These are phyloP conservation scores for Plebejus anna DNA, from an alignment of 2,888 invertebrate species.

Conservation along the genomic window DNA sequence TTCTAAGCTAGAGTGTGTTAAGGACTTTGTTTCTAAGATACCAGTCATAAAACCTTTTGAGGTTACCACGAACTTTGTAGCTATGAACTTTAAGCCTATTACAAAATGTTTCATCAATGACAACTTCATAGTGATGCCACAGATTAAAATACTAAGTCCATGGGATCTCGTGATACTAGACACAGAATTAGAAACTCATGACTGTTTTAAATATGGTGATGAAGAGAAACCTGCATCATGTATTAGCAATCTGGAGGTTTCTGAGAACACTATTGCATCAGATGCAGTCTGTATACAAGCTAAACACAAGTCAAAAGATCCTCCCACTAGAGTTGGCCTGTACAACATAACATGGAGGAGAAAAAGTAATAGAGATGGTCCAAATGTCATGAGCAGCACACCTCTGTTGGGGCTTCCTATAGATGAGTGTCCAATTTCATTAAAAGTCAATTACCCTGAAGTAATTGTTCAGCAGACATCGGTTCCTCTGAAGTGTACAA, in stretches of 20 bases:
- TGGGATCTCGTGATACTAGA: conserved; percentile 84
- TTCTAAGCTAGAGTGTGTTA: conserved; percentile 74
- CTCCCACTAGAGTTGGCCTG: conserved; percentile 63
- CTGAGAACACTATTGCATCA: conserved; percentile 64
- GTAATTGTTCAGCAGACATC: conserved; percentile 87
- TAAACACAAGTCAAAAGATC: conserved; percentile 65
- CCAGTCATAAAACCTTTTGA: conserved; percentile 86
- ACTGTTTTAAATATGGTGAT: conserved; percentile 62
- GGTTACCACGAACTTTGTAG: conserved; percentile 82
- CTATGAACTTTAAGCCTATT: conserved; percentile 82
- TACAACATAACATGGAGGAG: conserved; percentile 72
- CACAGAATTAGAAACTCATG: conserved; percentile 82
- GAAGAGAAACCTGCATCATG: conserved; percentile 55
- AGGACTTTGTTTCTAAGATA: conserved; percentile 80
- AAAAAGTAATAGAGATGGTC: conserved; percentile 51
- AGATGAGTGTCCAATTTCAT: conserved; percentile 81
- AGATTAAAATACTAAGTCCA: conserved; percentile 84
- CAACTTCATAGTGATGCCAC: conserved; percentile 84
- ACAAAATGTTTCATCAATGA: conserved; percentile 84
- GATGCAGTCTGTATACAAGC: conserved; percentile 70
- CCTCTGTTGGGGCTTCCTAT: conserved; percentile 78
- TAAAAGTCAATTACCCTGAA: conserved; percentile 84
- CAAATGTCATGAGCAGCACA: conserved; percentile 74
- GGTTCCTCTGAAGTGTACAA: conserved; percentile 83
- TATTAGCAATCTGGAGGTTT: conserved; percentile 61